Evolutionary conservation across 2,113 vertebrate genomes (phyloP).

Genomic region (Camelus bactrianus): DNA sequence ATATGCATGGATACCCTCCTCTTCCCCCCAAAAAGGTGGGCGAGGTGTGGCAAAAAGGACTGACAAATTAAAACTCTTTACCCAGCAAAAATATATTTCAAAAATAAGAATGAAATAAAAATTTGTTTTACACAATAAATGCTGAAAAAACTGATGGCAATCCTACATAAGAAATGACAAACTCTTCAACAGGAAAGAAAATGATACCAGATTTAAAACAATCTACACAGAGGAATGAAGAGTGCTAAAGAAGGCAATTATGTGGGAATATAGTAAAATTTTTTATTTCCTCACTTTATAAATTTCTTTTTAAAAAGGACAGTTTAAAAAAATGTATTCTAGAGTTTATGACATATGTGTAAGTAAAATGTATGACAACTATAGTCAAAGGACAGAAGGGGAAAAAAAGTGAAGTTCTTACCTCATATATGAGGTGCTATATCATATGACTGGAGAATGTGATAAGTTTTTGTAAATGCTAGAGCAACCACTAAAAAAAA

Average conservation of each 20-base stretch:
- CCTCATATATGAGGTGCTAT: background rate
- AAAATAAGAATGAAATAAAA: slow-evolving; percentile 17
- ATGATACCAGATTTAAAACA: slow-evolving; percentile 10
- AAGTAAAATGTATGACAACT: background rate
- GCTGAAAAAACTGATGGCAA: background rate
- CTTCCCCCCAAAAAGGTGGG: background rate
- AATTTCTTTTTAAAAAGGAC: background rate
- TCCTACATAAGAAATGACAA: background rate
- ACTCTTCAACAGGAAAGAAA: slow-evolving; percentile 34
- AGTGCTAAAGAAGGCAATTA: slow-evolving; percentile 16
- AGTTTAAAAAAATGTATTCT: background rate
- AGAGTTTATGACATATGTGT: background rate
- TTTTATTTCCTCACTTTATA: background rate
- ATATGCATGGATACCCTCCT: background rate
- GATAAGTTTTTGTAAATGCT: background rate
- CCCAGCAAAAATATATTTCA: background rate
- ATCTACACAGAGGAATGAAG: background rate
- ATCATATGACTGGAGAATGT: background rate
- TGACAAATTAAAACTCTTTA: background rate
- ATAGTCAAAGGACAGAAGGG: background rate
- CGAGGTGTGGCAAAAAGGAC: background rate
- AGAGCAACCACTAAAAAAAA: background rate
- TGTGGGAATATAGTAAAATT: background rate
- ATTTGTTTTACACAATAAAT: background rate
- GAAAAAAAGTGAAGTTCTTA: background rate